Conservation (phyloP, 2,888 invertebrate genomes). For the Oscheius myriophilus region DNA sequence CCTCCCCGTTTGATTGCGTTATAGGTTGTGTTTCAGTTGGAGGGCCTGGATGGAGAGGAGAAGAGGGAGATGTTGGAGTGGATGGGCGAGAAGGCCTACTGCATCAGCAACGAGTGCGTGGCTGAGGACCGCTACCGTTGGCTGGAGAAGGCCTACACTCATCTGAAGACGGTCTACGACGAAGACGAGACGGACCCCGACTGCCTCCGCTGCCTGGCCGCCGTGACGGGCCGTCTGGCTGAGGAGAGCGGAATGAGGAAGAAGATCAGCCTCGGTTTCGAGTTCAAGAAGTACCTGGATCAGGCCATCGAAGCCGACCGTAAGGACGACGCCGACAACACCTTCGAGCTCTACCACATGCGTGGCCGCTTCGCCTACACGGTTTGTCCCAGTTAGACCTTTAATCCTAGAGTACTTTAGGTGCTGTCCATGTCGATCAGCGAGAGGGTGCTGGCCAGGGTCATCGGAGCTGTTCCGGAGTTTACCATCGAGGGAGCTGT, state of each 20-base stretch:
- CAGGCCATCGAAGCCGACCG: conserved; percentile 32
- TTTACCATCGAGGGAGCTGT: conserved; percentile 37
- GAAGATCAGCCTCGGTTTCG: conserved; percentile 45
- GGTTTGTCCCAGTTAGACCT: conserved; percentile 5
- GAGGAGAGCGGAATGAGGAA: conserved; percentile 44
- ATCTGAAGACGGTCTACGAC: conserved; percentile 17
- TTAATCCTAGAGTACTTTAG: conserved; percentile 17
- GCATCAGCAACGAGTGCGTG: conserved; percentile 12
- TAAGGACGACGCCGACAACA: conserved; percentile 25
- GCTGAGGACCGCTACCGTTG: neutral
- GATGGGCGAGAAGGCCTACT: conserved; percentile 7
- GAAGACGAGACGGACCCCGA: neutral
- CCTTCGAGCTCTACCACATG: conserved; percentile 49
- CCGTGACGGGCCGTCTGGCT: conserved; percentile 43
- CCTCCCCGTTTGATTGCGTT: neutral
- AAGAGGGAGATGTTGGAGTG: conserved; percentile 2
- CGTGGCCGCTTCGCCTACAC: conserved; percentile 48
- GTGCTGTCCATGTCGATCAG: conserved; percentile 36
- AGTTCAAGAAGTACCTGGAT: conserved; percentile 43
- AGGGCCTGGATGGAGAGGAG: neutral
- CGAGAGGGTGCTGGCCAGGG: conserved; percentile 37
- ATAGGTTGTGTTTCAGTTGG: neutral
- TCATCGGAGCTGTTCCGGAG: conserved; percentile 35
- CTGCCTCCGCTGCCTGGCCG: conserved; percentile 28
- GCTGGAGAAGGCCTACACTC: conserved; percentile 12